Base-by-base conservation (phyloP, 2,888 invertebrate genomes). In the Erebia palarica region DNA sequence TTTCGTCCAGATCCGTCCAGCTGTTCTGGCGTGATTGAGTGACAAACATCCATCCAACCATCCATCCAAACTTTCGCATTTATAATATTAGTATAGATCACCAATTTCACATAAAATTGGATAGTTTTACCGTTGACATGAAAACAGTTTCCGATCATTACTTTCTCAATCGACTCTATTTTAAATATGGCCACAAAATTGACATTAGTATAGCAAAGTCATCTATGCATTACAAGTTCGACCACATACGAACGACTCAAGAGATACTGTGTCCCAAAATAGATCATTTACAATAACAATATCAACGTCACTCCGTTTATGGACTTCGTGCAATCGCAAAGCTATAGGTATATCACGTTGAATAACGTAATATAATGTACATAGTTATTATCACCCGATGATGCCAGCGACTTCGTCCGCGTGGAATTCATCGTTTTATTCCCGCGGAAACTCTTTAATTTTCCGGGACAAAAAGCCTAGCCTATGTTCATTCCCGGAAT, bases 231-330 rank as follows among this genome's bases (percentile, higher is more conserved):
- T 67, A 66, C 66, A 73, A 71, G 71, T 72, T 72, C 73, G 49
- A 36, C 65, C 65, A 71, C 66, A 63, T 71, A 55, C 16, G 69
- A 60, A 47, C 59, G 67, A 58, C 51, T 58, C 69, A 63, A 72
- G 69, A 64, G 72, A 72, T 75, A 73, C 69, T 70, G 72, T 75
- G 65, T 68, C 69, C 75, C 53, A 67, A 73, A 73, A 75, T 74
- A 74, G 71, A 72, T 72, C 65, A 49, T 44, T 66, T 51, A 72
- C 69, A 72, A 70, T 73, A 68, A 73, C 49, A 68, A 68, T 49
- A 60, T 67, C 42, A 60, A 61, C 65, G 65, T 68, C 69, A 68
- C 51, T 55, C 57, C 57, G 51, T 65, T 63, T 69, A 67, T 74
- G 49, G 60, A 72, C 59, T 70, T 66, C 44, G 61, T 68, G 65